Percentiles rank a stretch among this genome's conserved stretches.
These are phyloP conservation scores for Calonectris borealis DNA, from an alignment of 2,113 vertebrate genomes.

Conservation along the genomic window DNA sequence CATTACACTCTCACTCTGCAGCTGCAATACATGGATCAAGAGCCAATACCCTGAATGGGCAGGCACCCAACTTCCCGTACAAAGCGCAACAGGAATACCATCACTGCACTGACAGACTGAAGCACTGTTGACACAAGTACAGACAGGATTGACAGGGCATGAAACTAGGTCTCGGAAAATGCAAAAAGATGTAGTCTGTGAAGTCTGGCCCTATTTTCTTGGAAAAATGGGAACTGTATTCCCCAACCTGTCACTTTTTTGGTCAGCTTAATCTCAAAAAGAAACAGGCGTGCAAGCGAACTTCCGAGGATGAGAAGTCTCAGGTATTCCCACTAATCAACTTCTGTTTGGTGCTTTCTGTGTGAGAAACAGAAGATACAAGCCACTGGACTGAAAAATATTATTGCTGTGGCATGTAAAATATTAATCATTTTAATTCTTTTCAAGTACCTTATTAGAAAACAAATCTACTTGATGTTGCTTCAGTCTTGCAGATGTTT, in stretches of 20 bases:
- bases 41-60: not conserved
- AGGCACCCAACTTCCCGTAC: not conserved
- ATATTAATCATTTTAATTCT: constrained; percentile 15
- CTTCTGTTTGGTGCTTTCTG: not conserved
- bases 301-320: not conserved
- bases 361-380: not conserved
- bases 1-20: not conserved
- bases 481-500: constrained; percentile 18
- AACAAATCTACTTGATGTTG: constrained; percentile 26
- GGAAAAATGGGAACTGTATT: not conserved
- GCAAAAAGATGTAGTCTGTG: not conserved
- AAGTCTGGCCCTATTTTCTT: not conserved
- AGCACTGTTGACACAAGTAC: not conserved
- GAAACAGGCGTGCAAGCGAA: not conserved
- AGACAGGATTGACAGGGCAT: not conserved
- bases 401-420: not conserved
- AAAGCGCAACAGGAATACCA: not conserved
- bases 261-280: not conserved
- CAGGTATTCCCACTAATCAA: not conserved
- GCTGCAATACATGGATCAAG: not conserved
- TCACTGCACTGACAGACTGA: not conserved
- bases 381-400: not conserved
- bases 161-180: not conserved
- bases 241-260: not conserved
- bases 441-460: constrained; percentile 22